These are phyloP conservation scores for Hippotragus niger DNA, from an alignment of 2,113 vertebrate genomes.

Conservation along the genomic window DNA sequence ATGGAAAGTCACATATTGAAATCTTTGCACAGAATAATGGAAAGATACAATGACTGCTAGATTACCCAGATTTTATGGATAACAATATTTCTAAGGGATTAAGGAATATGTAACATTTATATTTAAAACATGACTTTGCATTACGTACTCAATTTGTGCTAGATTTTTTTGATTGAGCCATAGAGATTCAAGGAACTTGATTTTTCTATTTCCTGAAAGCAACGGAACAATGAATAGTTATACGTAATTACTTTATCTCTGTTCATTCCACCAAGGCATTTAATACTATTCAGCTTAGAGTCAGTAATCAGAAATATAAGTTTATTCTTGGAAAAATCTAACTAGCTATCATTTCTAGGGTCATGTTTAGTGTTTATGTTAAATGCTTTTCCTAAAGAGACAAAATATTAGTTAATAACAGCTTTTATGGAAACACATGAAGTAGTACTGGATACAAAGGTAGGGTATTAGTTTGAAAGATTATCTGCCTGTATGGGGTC, in stretches of 20 bases:
- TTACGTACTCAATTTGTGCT: conserved; percentile 15
- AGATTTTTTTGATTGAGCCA: background rate
- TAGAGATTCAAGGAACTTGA: conserved; percentile 14
- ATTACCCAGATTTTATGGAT: background rate
- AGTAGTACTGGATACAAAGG: background rate
- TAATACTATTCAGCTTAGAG: conserved; percentile 50
- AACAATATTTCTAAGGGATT: conserved; percentile 27
- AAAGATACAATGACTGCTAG: background rate
- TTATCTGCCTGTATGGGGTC: background rate
- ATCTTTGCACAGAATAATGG: background rate
- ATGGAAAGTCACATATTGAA: background rate
- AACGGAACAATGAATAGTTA: conserved; percentile 36
- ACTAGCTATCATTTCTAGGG: conserved; percentile 38
- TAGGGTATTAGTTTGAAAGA: conserved; percentile 4
- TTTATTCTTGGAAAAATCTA: conserved; percentile 63
- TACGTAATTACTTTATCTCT: conserved; percentile 32
- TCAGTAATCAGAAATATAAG: conserved; percentile 57
- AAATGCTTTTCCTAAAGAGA: conserved; percentile 16
- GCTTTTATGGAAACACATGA: background rate
- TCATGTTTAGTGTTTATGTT: conserved; percentile 19
- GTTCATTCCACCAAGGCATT: conserved; percentile 31
- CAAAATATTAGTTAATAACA: conserved; percentile 26
- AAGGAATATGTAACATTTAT: conserved; percentile 9
- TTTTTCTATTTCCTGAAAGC: conserved; percentile 56
- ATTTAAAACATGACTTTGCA: background rate